Conservation (phyloP, 2,888 invertebrate species). For the Dermolepida albohirtum region DNA sequence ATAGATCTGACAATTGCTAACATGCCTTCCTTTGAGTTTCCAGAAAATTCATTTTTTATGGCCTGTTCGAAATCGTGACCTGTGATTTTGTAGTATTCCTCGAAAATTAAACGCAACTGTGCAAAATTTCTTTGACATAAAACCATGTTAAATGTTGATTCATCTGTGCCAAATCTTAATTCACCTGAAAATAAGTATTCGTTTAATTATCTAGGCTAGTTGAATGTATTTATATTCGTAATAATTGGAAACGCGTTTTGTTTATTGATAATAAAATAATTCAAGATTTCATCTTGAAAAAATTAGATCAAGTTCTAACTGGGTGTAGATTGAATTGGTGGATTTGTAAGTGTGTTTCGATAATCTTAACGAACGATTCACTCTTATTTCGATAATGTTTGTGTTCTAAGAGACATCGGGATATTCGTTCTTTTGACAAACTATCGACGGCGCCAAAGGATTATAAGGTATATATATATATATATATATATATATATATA, state of each 20-base stretch:
- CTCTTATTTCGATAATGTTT: no score
- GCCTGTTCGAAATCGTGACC: conserved; percentile 85
- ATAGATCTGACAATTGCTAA: conserved; percentile 85
- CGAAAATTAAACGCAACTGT: conserved; percentile 69
- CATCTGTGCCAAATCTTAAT: conserved; percentile 81
- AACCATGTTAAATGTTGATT: conserved; percentile 86
- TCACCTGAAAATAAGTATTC: conserved; percentile 63
- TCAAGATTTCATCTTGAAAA: no score
- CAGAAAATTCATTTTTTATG: conserved; percentile 86
- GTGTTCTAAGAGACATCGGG: no score
- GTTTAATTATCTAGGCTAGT: neutral
- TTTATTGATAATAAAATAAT: no score
- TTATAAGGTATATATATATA: no score
- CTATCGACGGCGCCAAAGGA: no score
- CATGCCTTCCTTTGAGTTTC: conserved; percentile 82
- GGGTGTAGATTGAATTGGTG: no score
- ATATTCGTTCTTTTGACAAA: no score
- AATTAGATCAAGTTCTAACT: no score
- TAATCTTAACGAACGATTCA: no score
- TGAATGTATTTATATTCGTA: neutral
- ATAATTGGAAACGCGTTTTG: neutral
- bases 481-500: no score
- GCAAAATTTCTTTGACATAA: conserved; percentile 82
- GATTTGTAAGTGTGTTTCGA: no score
- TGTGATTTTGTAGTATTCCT: conserved; percentile 78